Evolutionary conservation across 2,888 invertebrate genomes (phyloP).

Genomic region (Andricus curvator): DNA sequence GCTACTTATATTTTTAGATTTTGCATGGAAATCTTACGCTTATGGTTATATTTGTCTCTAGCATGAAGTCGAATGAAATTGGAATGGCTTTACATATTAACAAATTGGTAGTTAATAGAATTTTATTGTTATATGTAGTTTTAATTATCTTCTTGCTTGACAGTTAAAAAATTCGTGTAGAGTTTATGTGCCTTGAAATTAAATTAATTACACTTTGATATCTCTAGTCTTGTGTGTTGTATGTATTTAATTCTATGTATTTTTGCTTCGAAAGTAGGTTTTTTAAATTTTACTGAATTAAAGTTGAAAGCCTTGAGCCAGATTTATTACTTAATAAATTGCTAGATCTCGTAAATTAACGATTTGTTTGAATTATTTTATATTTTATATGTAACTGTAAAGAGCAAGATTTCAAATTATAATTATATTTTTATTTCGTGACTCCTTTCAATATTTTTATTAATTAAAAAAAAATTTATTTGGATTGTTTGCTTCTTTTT

Average conservation of each 20-base stretch:
- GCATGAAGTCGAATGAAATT: conserved; percentile 9
- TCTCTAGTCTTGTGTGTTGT: background rate
- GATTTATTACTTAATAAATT: background rate
- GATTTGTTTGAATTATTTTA: background rate
- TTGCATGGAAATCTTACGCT: conserved; percentile 14
- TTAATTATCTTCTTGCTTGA: background rate
- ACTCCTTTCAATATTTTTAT: background rate
- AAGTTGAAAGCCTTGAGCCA: background rate
- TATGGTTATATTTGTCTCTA: background rate
- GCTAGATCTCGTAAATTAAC: background rate
- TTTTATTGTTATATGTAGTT: background rate
- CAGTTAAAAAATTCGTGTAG: background rate
- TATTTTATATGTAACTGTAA: too few species aligned
- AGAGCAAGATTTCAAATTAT: background rate
- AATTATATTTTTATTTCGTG: background rate
- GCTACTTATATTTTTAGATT: conserved; percentile 12
- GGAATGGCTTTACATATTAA: background rate
- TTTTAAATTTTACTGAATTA: background rate
- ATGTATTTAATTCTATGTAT: conserved; percentile 14
- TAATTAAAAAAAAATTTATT: background rate
- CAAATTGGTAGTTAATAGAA: background rate
- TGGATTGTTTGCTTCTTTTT: conserved; percentile 4
- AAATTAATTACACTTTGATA: background rate
- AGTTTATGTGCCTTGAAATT: too few species aligned
- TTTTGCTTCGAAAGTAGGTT: conserved; percentile 3